A percentile compares a stretch with the other conserved stretches of the same genome.
Conservation (phyloP, 1,140 invertebrate genomes). For the Lepeophtheirus salmonis region DNA sequence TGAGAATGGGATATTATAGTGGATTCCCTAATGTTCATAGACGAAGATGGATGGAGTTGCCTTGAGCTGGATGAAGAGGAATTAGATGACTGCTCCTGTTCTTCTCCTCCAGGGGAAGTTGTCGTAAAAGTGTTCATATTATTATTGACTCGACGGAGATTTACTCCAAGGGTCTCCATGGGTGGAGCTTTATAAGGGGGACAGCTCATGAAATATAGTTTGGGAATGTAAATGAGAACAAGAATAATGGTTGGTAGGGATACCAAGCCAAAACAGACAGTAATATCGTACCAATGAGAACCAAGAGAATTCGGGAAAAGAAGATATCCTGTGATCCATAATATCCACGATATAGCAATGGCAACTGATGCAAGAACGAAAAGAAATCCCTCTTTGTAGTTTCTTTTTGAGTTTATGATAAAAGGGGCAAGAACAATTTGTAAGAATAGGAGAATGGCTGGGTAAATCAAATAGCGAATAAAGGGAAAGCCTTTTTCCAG, state of each 20-base stretch:
- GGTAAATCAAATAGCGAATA: neutral
- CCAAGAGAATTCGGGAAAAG: conserved; percentile 25
- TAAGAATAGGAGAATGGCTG: conserved; percentile 31
- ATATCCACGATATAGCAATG: conserved; percentile 31
- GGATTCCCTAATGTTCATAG: no score
- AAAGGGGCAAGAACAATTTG: conserved; percentile 33
- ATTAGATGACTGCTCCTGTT: no score
- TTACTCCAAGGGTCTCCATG: conserved; percentile 19
- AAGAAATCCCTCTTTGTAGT: conserved; percentile 39
- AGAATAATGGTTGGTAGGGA: conserved; percentile 35
- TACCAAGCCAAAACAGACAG: conserved; percentile 37
- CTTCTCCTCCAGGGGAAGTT: neutral
- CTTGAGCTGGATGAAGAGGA: no score
- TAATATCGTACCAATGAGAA: conserved; percentile 31
- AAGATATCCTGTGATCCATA: conserved; percentile 35
- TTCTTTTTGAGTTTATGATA: conserved; percentile 34
- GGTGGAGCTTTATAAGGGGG: conserved; percentile 29
- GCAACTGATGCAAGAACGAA: conserved; percentile 33
- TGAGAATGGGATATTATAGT: neutral
- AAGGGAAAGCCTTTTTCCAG: neutral
- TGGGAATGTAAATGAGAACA: conserved; percentile 35
- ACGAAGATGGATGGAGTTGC: neutral
- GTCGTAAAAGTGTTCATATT: neutral
- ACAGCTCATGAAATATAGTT: conserved; percentile 36
- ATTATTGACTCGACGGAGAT: neutral